Evolutionary conservation across 2,113 vertebrate species (phyloP).

Genomic region (Ornithorhynchus anatinus): DNA sequence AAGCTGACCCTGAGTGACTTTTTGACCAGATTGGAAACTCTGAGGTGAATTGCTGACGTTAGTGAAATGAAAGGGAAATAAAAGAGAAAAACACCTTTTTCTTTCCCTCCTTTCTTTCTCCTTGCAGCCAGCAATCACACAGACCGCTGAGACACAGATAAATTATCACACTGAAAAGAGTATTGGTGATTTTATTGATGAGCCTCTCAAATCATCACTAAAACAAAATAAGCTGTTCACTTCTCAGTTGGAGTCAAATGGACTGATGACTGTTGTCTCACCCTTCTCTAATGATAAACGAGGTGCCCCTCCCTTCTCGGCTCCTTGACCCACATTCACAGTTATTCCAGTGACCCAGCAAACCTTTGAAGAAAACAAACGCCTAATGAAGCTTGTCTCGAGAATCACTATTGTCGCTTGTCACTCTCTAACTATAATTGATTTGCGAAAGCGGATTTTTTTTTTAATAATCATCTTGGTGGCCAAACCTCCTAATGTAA

Average conservation of each 20-base stretch:
- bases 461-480: slow-evolving; percentile 31
- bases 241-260: slow-evolving; percentile 63
- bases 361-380: slow-evolving; percentile 45
- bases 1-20: slow-evolving; percentile 20
- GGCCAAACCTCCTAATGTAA: slow-evolving; percentile 31
- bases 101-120: not conserved
- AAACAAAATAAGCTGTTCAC: slow-evolving; percentile 66
- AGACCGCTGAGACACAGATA: slow-evolving; percentile 34
- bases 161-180: slow-evolving; percentile 40
- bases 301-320: slow-evolving; percentile 28
- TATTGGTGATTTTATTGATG: slow-evolving; percentile 71
- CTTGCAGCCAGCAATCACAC: not conserved
- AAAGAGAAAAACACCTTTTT: not conserved
- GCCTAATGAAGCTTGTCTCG: slow-evolving; percentile 61
- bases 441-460: slow-evolving; percentile 44
- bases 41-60: not conserved
- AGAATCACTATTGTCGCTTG: slow-evolving; percentile 36
- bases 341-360: slow-evolving; percentile 51
- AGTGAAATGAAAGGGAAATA: slow-evolving; percentile 5
- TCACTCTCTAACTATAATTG: slow-evolving; percentile 52
- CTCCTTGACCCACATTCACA: slow-evolving; percentile 71
- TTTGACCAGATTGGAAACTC: slow-evolving; percentile 28
- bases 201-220: slow-evolving; percentile 65
- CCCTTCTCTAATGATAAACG: slow-evolving; percentile 65
- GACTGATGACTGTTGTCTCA: slow-evolving; percentile 60